Evolutionary conservation across 2,797 vertebrate species (phyloP).

Genomic region (Syngnathus acus): DNA sequence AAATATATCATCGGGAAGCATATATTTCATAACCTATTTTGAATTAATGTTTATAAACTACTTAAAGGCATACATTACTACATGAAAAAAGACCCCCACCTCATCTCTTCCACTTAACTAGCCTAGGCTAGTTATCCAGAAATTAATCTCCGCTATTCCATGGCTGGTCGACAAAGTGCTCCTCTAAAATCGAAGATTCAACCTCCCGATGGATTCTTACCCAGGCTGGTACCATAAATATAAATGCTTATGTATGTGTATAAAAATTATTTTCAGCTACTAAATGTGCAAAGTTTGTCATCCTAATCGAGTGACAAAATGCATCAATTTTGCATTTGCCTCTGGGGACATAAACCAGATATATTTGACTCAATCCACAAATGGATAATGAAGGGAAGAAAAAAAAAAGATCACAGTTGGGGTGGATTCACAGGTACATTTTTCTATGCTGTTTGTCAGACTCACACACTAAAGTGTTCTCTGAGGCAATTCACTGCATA

Average conservation of each 20-base stretch:
- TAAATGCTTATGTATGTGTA: background rate
- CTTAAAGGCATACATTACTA: background rate
- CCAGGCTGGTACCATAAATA: background rate
- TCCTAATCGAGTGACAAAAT: conserved; percentile 2
- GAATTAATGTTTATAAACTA: too few species aligned
- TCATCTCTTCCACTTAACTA: background rate
- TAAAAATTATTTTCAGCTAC: background rate
- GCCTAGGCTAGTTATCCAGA: background rate
- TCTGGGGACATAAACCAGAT: background rate
- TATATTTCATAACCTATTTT: too few species aligned
- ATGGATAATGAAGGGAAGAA: background rate
- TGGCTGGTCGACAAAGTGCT: too few species aligned
- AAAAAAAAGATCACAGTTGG: background rate
- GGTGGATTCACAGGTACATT: background rate
- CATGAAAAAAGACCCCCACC: background rate
- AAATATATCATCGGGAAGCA: too few species aligned
- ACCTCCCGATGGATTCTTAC: too few species aligned
- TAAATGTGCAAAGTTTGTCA: background rate
- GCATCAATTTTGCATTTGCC: conserved; percentile 5
- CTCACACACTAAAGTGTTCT: background rate
- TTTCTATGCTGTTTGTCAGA: background rate
- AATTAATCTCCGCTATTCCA: background rate
- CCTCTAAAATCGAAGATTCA: too few species aligned
- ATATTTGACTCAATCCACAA: conserved; percentile 4
- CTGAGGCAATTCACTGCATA: background rate